Percentiles rank a stretch among this genome's conserved stretches.
Evolutionary conservation across 2,113 vertebrate genomes (phyloP).

Genomic region (Tylochromis polylepis): DNA sequence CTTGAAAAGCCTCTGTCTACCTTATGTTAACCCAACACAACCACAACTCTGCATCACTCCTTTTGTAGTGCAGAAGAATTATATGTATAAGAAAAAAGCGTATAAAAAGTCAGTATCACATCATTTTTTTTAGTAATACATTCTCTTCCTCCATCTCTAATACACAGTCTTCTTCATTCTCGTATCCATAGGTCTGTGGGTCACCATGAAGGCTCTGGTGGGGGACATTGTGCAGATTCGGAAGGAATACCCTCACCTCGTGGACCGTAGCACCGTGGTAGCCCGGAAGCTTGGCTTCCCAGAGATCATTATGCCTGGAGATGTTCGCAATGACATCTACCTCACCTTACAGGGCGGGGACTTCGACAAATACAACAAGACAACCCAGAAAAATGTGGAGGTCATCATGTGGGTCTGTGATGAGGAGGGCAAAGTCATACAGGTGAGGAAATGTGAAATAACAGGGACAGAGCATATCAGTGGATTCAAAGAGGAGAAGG

Average conservation of each 20-base stretch:
- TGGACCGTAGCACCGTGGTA: constrained; percentile 93
- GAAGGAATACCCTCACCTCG: constrained; percentile 94
- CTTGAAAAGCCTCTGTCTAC: not conserved
- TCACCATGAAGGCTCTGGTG: constrained; percentile 94
- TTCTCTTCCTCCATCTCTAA: not conserved
- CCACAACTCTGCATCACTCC: not conserved
- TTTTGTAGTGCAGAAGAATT: not conserved
- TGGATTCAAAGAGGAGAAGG: not conserved
- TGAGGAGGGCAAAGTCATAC: constrained; percentile 88
- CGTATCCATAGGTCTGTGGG: constrained; percentile 84
- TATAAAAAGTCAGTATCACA: rapidly evolving
- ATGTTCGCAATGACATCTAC: constrained; percentile 97
- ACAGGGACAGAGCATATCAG: not conserved
- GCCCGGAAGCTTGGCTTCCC: constrained; percentile 96
- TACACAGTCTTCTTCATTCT: not conserved
- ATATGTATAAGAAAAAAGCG: not conserved
- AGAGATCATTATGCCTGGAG: constrained; percentile 99
- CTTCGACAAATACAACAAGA: constrained; percentile 98
- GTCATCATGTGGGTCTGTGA: constrained; percentile 96
- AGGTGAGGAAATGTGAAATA: constrained; percentile 65
- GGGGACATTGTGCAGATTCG: constrained; percentile 90
- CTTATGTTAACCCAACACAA: not conserved
- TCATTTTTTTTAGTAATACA: not conserved
- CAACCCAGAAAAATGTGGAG: constrained; percentile 95
- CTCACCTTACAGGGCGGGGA: constrained; percentile 88